Percentiles rank a stretch among this genome's conserved stretches.
Evolutionary conservation across 2,888 invertebrate species (phyloP).

Genomic region (Microctonus aethiopoides): DNA sequence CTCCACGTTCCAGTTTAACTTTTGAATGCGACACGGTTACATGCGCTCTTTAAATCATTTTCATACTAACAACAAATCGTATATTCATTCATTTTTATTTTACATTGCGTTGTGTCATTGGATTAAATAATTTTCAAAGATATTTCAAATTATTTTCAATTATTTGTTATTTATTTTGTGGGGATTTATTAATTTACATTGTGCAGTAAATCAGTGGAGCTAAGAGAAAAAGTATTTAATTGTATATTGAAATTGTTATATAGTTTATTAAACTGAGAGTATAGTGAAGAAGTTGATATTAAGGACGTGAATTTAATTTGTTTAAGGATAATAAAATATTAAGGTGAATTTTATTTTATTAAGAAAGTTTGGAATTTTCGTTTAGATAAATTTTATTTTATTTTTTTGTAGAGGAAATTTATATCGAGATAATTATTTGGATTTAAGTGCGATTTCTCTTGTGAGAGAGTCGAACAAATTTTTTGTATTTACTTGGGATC

Average conservation of each 20-base stretch:
- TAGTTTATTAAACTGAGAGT: not conserved
- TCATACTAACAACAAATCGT: conserved; percentile 9
- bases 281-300: not conserved
- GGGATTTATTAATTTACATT: no score
- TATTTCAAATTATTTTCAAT: no score
- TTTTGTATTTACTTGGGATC: not conserved
- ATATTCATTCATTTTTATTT: conserved; percentile 15
- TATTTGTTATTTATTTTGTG: no score
- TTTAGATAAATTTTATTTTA: not conserved
- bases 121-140: no score
- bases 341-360: not conserved
- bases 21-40: conserved; percentile 50
- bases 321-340: not conserved
- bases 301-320: not conserved
- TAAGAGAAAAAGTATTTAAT: no score
- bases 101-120: no score
- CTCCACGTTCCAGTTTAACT: conserved; percentile 60
- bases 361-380: not conserved
- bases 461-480: not conserved
- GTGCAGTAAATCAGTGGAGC: no score
- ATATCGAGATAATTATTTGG: not conserved
- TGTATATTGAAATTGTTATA: not conserved
- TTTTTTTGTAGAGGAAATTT: not conserved
- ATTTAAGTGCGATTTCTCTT: not conserved
- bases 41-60: conserved; percentile 33